Base-by-base conservation (phyloP, 1,140 invertebrate genomes). In the Pristionchus pacificus region DNA sequence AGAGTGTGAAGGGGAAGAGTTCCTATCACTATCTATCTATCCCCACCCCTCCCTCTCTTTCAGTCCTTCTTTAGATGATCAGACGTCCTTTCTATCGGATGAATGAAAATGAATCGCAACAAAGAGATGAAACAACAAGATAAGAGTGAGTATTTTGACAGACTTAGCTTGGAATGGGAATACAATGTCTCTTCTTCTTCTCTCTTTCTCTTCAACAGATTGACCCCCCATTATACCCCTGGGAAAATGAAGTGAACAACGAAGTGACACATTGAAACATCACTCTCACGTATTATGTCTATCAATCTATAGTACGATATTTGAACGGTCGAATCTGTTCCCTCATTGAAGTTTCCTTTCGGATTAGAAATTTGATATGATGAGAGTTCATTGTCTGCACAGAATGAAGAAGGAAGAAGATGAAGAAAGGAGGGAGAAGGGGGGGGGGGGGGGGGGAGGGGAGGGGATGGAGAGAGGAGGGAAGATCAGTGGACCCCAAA, bases 1-100 rank as follows among this genome's bases (percentile, higher is more conserved):
- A 62, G 28, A 62, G 60, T 14, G 25, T 15, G 14, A 62, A 27
- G 27, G n/a, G n/a, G n/a, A n/a, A n/a, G n/a, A n/a, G 14, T 10
- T 74, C 55, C 28, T 38, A 59, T 57, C 67, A 63, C 30, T 29
- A 25, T 74, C 60, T 32, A 59, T 71, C 60, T 61, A n/a, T 25
- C 14, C n/a, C 25, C 25, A 13, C 13, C n/a, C 28, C 25, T 61
- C 10, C 28, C 60, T 61, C 60, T 25, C 13, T 61, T 61, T 61
- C 25, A 14, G n/a, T 61, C 25, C 10, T n/a, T n/a, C n/a, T n/a
- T n/a, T n/a, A n/a, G n/a, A n/a, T n/a, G n/a, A n/a, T n/a, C n/a
- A n/a, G n/a, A n/a, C n/a, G n/a, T n/a, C n/a, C n/a, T n/a, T n/a
- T n/a, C n/a, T n/a, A n/a, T n/a, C n/a, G n/a, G n/a, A n/a, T n/a